These are phyloP conservation scores for Toxostoma redivivum DNA, from an alignment of 2,113 vertebrate species.

Conservation along the genomic window DNA sequence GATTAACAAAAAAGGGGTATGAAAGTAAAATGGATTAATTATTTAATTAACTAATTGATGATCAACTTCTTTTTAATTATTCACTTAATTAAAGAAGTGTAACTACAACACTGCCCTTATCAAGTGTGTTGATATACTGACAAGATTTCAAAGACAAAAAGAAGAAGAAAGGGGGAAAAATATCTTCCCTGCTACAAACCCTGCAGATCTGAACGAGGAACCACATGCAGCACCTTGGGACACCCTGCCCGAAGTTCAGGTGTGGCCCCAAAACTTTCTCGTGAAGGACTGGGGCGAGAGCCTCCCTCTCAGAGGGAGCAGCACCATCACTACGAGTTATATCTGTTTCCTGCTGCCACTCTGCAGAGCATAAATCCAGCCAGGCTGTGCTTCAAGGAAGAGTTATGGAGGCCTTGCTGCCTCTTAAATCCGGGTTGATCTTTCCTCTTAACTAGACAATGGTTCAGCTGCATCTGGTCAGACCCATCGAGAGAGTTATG, in stretches of 20 bases:
- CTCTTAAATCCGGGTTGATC: slow-evolving; percentile 30
- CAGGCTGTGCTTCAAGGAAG: not conserved
- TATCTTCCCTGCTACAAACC: not conserved
- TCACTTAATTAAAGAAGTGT: slow-evolving; percentile 81
- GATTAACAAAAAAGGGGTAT: slow-evolving; percentile 79
- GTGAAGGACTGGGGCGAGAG: rapidly evolving
- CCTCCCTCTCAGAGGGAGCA: not conserved
- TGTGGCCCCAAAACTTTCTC: not conserved
- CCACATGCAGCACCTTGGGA: rapidly evolving
- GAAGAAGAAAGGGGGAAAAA: not conserved
- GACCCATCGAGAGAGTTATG: not conserved
- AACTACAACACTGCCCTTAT: slow-evolving; percentile 73
- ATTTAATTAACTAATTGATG: slow-evolving; percentile 83
- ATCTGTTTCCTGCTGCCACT: not conserved
- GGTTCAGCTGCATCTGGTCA: slow-evolving; percentile 17
- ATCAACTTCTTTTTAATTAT: slow-evolving; percentile 84
- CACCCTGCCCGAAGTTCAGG: rapidly evolving
- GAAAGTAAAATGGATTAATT: slow-evolving; percentile 76
- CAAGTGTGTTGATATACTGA: slow-evolving; percentile 60
- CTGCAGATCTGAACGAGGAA: not conserved
- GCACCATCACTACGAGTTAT: rapidly evolving
- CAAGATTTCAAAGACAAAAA: slow-evolving; percentile 66
- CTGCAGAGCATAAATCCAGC: not conserved
- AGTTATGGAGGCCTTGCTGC: slow-evolving; percentile 37
- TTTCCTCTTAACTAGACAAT: slow-evolving; percentile 4